Evolutionary conservation across 2,113 vertebrate species (phyloP), one percentile per base, ranked within the genome.

Genomic region (Muntiacus reevesi): DNA sequence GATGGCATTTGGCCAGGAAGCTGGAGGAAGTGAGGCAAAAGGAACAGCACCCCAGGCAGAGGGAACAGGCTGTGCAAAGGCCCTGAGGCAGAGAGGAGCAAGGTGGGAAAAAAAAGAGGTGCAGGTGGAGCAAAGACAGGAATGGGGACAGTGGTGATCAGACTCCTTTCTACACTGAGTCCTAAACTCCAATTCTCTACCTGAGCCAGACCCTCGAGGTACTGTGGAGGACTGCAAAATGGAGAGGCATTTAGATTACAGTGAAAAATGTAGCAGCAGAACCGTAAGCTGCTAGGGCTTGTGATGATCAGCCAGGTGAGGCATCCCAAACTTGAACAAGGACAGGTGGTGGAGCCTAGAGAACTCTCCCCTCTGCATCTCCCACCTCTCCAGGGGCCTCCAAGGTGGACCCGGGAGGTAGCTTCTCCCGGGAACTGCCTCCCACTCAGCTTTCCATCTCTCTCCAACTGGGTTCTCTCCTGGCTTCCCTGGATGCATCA

Each of bases 381-480:
- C 57, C 40, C 33, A 27, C 33, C 19, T 43, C 16, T 55, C 67
- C 57, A 45, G 54, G 14, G 2, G 14, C 55, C 62, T 40, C 52
- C n/a, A 4, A 2, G 15, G 10, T 14, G 10, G n/a, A 43, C 45
- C 54, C 7, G 2, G 25, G 21, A 36, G 21, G 47, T 2, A 36
- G 33, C 28, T 36, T 45, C 3, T 33, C 21, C 43, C 4, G 4
- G 47, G 57, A 27, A 8, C 59, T 7, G 6, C 40, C 40, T 25
- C 27, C 50, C 88, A 23, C 27, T 52, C 10, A 1, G 45, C 13
- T 28, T 43, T 40, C 60, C 30, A 4, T 43, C 23, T 92, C 45
- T 60, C n/a, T 62, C 62, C 54, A 2, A 3, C 67, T 0, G 0
- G 4, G 33, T 10, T 25, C 25, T 82, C 19, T 36, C 47, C 27